Conservation (phyloP, 2,888 invertebrate genomes). For the Exocentrus adspersus region DNA sequence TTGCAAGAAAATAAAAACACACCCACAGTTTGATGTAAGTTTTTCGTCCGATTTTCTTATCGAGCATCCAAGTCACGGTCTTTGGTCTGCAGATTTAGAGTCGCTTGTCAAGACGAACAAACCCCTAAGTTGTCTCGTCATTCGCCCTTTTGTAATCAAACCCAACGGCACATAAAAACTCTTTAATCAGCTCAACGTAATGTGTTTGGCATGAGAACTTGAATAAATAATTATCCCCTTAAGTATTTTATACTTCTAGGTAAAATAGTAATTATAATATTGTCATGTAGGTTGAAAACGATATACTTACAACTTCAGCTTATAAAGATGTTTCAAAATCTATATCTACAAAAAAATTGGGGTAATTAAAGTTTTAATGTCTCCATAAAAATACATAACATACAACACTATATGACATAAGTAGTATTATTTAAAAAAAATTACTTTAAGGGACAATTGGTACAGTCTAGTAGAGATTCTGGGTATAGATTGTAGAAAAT, state of each 20-base stretch:
- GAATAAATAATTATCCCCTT: conserved; percentile 5
- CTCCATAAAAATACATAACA: too few species aligned
- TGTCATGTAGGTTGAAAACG: too few species aligned
- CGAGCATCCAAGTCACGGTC: conserved; percentile 46
- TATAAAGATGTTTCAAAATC: too few species aligned
- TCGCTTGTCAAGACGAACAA: conserved; percentile 24
- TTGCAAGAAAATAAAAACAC: conserved; percentile 20
- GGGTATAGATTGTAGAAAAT: conserved; percentile 34
- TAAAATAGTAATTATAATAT: too few species aligned
- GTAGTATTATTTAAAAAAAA: background rate
- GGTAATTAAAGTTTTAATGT: too few species aligned
- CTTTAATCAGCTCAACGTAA: conserved; percentile 21
- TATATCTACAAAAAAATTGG: too few species aligned
- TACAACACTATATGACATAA: too few species aligned
- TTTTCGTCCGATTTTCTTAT: conserved; percentile 37
- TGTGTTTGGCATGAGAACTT: conserved; percentile 8
- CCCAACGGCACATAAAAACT: conserved; percentile 13
- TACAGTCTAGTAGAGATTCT: conserved; percentile 16
- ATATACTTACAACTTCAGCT: too few species aligned
- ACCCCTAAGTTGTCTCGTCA: conserved; percentile 28
- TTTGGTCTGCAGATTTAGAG: conserved; percentile 31
- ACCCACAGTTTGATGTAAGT: conserved; percentile 26
- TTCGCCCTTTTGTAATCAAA: conserved; percentile 26
- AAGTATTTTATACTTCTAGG: background rate
- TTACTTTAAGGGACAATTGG: conserved; percentile 21